Conservation (phyloP, 1,140 invertebrate species). For the Magallana gigas region DNA sequence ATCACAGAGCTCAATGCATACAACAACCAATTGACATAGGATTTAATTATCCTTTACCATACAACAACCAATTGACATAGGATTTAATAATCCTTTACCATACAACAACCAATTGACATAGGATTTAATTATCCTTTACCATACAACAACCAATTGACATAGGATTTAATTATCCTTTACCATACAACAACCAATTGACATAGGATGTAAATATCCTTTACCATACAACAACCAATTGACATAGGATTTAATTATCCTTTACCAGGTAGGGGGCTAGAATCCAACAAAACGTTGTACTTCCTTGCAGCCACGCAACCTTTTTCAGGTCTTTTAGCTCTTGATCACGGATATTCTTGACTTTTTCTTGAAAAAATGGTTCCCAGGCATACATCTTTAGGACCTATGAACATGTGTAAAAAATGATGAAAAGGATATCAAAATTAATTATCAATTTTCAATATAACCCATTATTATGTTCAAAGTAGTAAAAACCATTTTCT, state of each 20-base stretch:
- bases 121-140: too few relatives aligned
- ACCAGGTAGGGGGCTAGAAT: slow-evolving; percentile 94
- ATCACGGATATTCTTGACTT: slow-evolving; percentile 75
- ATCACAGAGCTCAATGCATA: neutral
- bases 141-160: neutral
- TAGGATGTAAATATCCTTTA: too few relatives aligned
- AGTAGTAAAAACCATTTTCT: neutral
- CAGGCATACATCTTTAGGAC: slow-evolving; percentile 78
- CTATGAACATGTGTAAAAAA: slow-evolving; percentile 49
- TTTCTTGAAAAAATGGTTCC: slow-evolving; percentile 79
- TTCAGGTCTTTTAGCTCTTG: slow-evolving; percentile 80
- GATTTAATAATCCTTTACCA: neutral
- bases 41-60: neutral
- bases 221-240: neutral
- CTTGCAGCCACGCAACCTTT: slow-evolving; percentile 79
- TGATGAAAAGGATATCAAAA: too few relatives aligned
- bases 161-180: too few relatives aligned
- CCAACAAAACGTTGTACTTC: slow-evolving; percentile 94
- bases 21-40: neutral
- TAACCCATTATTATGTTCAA: neutral
- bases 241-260: slow-evolving; percentile 6
- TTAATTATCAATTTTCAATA: too few relatives aligned
- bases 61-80: neutral
- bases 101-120: neutral
- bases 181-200: neutral